phyloP scores from a whole-genome alignment of 2,113 vertebrate species.

The Paratilapia polleni region DNA sequence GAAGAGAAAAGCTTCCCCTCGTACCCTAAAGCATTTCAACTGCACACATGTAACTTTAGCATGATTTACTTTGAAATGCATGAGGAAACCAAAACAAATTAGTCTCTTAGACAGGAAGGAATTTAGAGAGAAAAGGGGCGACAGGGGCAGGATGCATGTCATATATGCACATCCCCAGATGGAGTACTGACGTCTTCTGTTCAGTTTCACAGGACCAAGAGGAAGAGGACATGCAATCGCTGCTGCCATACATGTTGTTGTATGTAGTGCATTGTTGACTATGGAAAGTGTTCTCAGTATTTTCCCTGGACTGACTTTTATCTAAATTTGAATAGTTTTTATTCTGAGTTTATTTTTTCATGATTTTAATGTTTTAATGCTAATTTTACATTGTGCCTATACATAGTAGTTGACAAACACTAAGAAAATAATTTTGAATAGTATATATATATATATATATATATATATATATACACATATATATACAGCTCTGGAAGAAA shows the following conservation, averaged over 20 bases:
- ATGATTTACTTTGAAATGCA: constrained; percentile 41
- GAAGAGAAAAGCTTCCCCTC: too few species aligned
- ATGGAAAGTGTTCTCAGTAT: not conserved
- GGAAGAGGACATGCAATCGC: not conserved
- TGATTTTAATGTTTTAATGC: too few species aligned
- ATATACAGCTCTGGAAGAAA: too few species aligned
- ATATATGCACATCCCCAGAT: constrained; percentile 40
- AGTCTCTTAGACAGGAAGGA: constrained; percentile 57
- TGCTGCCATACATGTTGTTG: not conserved
- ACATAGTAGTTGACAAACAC: too few species aligned
- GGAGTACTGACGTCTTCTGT: constrained; percentile 44
- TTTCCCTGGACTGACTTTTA: not conserved
- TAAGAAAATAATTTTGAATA: too few species aligned
- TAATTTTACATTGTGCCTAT: too few species aligned
- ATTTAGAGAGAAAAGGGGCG: not conserved
- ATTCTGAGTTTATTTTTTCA: too few species aligned
- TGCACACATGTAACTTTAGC: not conserved
- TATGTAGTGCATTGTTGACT: not conserved
- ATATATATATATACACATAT: too few species aligned
- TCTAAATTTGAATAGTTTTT: not conserved
- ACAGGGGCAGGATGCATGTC: constrained; percentile 32
- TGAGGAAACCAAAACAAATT: constrained; percentile 55
- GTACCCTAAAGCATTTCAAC: not conserved
- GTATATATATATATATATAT: too few species aligned
- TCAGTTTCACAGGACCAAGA: constrained; percentile 40